Evolutionary conservation across 2,797 vertebrate species (phyloP).

Genomic region (Merluccius polli): DNA sequence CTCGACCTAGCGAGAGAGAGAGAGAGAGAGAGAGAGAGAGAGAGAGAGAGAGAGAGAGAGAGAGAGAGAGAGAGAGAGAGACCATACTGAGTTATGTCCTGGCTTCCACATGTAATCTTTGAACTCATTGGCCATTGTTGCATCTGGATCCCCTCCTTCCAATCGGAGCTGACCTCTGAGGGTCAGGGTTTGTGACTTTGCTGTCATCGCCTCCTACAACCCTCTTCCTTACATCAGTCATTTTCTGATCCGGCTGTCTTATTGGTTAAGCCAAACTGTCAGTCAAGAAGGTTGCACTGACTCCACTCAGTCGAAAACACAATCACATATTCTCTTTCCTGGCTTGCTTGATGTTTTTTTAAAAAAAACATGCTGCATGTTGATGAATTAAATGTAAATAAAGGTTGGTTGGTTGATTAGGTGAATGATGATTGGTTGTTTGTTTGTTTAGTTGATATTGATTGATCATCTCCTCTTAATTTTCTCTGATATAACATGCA

Average conservation of each 20-base stretch:
- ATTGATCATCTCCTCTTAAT: neutral
- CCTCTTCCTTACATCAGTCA: neutral
- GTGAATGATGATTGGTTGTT: neutral
- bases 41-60: neutral
- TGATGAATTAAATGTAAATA: neutral
- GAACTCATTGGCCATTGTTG: neutral
- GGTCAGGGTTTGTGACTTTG: constrained; percentile 6
- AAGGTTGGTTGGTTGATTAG: neutral
- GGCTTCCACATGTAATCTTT: neutral
- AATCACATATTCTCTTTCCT: neutral
- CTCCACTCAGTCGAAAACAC: neutral
- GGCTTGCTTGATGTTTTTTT: neutral
- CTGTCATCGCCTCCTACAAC: neutral
- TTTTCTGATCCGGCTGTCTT: neutral
- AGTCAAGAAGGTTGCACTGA: neutral
- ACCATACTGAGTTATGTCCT: neutral
- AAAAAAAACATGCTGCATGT: neutral
- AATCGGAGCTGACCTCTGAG: neutral
- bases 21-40: neutral
- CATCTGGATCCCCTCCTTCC: neutral
- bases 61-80: constrained; percentile 5
- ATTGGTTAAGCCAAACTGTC: neutral
- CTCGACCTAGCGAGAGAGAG: too few species aligned
- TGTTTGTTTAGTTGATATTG: neutral
- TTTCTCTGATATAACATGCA: neutral